Evolutionary conservation across 2,113 vertebrate genomes (phyloP).

Genomic region (Ctenodactylus gundi): DNA sequence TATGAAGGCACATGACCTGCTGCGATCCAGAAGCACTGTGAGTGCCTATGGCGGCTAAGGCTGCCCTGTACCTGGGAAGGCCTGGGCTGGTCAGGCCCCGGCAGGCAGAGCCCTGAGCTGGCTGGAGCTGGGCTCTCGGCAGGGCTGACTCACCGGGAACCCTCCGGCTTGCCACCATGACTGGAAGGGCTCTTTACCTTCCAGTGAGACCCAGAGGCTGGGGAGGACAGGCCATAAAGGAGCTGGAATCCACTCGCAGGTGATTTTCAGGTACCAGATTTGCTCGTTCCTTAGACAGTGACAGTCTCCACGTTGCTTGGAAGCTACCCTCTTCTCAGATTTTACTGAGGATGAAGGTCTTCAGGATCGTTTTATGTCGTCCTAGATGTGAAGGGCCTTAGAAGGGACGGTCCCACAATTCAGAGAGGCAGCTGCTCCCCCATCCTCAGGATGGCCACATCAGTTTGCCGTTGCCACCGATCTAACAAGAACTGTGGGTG

Average conservation of each 20-base stretch:
- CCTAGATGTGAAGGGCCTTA: background rate
- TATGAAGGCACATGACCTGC: background rate
- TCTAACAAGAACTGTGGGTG: background rate
- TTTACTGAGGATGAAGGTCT: background rate
- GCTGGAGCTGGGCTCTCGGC: rapidly evolving
- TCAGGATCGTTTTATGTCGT: background rate
- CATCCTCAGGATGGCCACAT: background rate
- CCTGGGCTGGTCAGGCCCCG: rapidly evolving
- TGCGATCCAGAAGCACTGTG: background rate
- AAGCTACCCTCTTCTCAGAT: background rate
- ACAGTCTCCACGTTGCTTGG: no score
- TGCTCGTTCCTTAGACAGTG: background rate
- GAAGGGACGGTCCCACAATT: background rate
- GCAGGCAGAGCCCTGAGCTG: background rate
- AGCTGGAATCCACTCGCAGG: background rate
- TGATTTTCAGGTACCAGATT: background rate
- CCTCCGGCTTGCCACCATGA: background rate
- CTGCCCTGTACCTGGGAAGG: background rate
- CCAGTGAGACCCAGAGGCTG: rapidly evolving
- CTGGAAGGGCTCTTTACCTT: background rate
- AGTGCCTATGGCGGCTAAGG: no score
- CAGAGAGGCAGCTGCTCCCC: background rate
- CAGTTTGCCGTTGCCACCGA: background rate
- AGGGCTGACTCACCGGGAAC: background rate
- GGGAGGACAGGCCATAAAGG: rapidly evolving